These are phyloP conservation scores for Myopa testacea DNA, from an alignment of 2,888 invertebrate species.

Conservation along the genomic window DNA sequence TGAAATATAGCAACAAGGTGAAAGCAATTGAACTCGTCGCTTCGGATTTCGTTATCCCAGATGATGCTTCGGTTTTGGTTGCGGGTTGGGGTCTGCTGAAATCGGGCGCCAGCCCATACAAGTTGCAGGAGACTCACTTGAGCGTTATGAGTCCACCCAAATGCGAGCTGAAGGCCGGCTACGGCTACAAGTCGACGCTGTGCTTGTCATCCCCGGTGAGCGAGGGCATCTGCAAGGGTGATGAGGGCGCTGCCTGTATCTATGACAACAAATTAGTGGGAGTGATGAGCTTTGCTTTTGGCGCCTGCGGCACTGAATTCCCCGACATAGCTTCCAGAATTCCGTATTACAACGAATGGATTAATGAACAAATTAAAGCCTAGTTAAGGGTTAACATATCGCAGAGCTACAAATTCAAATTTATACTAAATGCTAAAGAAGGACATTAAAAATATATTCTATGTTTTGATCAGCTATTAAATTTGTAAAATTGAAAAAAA, in stretches of 20 bases:
- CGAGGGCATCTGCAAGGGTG: conserved; percentile 62
- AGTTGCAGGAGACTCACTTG: conserved; percentile 57
- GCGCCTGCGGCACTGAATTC: conserved; percentile 58
- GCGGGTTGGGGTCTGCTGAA: conserved; percentile 61
- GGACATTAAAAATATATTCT: too few relatives aligned
- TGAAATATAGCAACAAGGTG: conserved; percentile 52
- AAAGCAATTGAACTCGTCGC: conserved; percentile 52
- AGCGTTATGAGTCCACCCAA: conserved; percentile 49
- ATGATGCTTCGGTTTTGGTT: conserved; percentile 54
- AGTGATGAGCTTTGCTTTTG: conserved; percentile 58
- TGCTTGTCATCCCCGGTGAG: conserved; percentile 56
- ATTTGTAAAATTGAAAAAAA: too few relatives aligned
- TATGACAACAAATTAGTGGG: conserved; percentile 55
- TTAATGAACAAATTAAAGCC: conserved; percentile 43
- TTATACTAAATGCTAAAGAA: too few relatives aligned
- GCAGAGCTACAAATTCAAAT: background rate
- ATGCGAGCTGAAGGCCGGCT: conserved; percentile 58
- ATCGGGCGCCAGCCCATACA: conserved; percentile 53
- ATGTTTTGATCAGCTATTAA: too few relatives aligned
- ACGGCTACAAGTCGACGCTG: conserved; percentile 55
- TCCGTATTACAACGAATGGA: conserved; percentile 58
- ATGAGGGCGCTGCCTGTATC: conserved; percentile 61
- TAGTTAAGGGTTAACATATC: conserved; percentile 23
- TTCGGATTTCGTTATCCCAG: conserved; percentile 47
- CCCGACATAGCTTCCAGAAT: conserved; percentile 61